Evolutionary conservation across 1,140 invertebrate species (phyloP), one percentile per base, ranked within the genome.

Genomic region (Dreissena polymorpha): DNA sequence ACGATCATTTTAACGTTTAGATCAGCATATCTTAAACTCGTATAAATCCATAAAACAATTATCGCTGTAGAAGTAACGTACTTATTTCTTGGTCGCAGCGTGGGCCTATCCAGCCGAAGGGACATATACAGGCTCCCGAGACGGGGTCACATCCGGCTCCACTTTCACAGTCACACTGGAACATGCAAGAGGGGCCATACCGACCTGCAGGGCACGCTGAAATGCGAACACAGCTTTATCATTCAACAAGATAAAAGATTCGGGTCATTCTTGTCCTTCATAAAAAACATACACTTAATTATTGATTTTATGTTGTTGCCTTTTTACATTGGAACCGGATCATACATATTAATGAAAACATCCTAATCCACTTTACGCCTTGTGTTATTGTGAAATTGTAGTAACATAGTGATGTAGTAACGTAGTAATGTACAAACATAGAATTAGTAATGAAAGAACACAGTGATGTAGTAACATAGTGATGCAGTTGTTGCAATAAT

Each of bases 151-250:
- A 93, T 27, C 85, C 89, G 14, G 87, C 91, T 21, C 91, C 90
- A 90, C 97, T 95, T 80, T 95, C 94, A 93, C 98, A 99, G 87
- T 97, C 96, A 91, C 98, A 99, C 68, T 95, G 95, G 92, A 97
- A 96, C 68, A 95, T 94, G 93, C 98, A 99, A 88, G 96, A 94
- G 39, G 94, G 92, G 0, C 98, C 92, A 84, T 85, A 92, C 0
- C 76, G 78, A 18, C 89, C 91, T 51, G 76, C 78, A 14, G 86
- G 82, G 73, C 91, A 92, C 25, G 78, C 91, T 92, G 89, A 27
- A 88, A 87, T 29, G 8, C 39, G 39, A 39, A 39, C 39, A 39
- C 39, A 39, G 39, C 39, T 39, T 39, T 39, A 39, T 5, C 39
- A 39, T 2, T 39, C 39, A 39, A 2, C 39, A 39, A 39, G 8